Conservation (phyloP, 2,888 invertebrate species). For the Priocnemis perturbator region DNA sequence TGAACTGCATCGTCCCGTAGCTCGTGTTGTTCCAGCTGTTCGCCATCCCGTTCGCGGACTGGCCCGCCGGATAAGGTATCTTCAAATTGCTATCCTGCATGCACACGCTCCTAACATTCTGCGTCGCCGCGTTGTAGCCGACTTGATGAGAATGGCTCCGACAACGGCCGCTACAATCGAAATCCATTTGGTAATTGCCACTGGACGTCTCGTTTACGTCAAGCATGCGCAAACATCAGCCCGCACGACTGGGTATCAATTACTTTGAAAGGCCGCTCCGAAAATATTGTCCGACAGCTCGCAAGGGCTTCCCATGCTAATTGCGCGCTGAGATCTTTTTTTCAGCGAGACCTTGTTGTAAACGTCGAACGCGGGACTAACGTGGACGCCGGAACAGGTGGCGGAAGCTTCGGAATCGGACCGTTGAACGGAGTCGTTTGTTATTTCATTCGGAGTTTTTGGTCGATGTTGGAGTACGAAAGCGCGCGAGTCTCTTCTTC, state of each 20-base stretch:
- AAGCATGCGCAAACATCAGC: background rate
- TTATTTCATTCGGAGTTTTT: no score
- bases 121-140: slow-evolving; percentile 17
- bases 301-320: no score
- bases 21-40: slow-evolving; percentile 20
- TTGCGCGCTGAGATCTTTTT: no score
- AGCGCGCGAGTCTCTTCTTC: no score
- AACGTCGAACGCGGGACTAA: background rate
- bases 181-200: slow-evolving; percentile 15
- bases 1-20: slow-evolving; percentile 45
- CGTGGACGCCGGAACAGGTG: no score
- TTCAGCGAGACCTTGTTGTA: background rate
- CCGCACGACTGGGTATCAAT: slow-evolving; percentile 1
- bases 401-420: no score
- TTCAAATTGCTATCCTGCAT: slow-evolving; percentile 30
- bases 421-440: no score
- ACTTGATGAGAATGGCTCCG: slow-evolving; percentile 33
- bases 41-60: background rate
- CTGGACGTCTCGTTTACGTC: background rate
- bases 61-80: slow-evolving; percentile 37
- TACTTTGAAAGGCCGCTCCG: slow-evolving; percentile 6
- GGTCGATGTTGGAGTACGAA: no score
- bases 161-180: slow-evolving; percentile 33
- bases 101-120: slow-evolving; percentile 27
- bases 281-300: no score